phyloP scores from a whole-genome alignment of 92 coral and sea anemone genomes.

The Scolanthus callimorphus region DNA sequence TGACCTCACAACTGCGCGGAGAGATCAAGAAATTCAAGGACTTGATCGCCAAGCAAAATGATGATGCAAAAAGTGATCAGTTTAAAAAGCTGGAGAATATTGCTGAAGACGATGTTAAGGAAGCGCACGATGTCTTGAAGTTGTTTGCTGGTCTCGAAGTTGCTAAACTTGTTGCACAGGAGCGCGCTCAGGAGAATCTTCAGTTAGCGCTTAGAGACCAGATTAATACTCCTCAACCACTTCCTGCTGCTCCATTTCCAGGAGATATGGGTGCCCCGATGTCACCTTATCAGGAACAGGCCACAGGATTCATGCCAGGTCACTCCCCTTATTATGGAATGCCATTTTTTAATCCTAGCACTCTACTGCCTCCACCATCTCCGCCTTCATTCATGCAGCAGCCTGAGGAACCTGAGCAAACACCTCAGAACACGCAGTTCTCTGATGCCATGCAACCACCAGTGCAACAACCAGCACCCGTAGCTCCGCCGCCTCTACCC shows the following conservation, averaged over 20 bases:
- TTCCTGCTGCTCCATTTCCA: slow-evolving; percentile 3
- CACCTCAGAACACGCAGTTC: not conserved
- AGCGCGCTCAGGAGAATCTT: slow-evolving; percentile 59
- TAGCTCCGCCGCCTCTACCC: not conserved
- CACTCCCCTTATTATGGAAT: slow-evolving; percentile 3
- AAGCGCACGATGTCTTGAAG: slow-evolving; percentile 65
- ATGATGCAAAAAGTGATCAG: slow-evolving; percentile 26
- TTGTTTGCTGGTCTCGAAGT: slow-evolving; percentile 74
- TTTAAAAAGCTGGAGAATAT: slow-evolving; percentile 49
- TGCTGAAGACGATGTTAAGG: slow-evolving; percentile 61
- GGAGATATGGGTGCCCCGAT: slow-evolving; percentile 1
- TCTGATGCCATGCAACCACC: not conserved
- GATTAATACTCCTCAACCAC: slow-evolving; percentile 34
- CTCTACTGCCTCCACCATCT: slow-evolving; percentile 6
- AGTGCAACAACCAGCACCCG: not conserved
- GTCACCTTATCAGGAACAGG: slow-evolving; percentile 9
- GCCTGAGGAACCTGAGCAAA: not conserved
- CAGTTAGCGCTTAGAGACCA: slow-evolving; percentile 50
- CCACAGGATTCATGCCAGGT: slow-evolving; percentile 13
- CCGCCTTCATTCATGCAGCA: slow-evolving; percentile 4
- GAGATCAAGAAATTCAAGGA: slow-evolving; percentile 51
- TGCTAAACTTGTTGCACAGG: slow-evolving; percentile 74
- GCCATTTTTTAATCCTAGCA: slow-evolving; percentile 9
- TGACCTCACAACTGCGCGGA: slow-evolving; percentile 39
- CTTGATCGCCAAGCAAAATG: slow-evolving; percentile 32